phyloP scores from a whole-genome alignment of 2,888 invertebrate genomes.

The Luperina testacea region DNA sequence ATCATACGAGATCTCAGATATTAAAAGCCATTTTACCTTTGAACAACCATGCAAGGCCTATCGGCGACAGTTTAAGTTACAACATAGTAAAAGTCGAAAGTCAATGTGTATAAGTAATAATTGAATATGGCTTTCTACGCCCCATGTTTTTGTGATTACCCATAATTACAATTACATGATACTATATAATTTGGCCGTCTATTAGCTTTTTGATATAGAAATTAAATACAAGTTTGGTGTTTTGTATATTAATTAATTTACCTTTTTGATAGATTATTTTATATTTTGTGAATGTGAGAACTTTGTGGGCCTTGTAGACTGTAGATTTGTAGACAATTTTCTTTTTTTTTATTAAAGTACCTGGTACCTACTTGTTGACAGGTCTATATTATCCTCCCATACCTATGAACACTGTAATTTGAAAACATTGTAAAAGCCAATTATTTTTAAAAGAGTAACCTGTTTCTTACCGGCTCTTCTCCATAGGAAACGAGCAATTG shows the following conservation, averaged over 20 bases:
- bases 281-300: background rate
- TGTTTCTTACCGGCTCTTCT: background rate
- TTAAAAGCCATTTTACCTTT: background rate
- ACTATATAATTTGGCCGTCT: constrained; percentile 38
- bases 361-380: background rate
- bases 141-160: constrained; percentile 57
- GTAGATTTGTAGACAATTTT: background rate
- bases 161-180: constrained; percentile 52
- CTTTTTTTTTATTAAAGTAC: too few relatives aligned
- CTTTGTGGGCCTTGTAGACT: background rate
- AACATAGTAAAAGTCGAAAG: constrained; percentile 61
- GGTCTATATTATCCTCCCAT: too few relatives aligned
- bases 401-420: too few relatives aligned
- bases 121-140: constrained; percentile 62
- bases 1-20: background rate
- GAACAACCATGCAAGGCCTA: background rate
- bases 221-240: constrained; percentile 14
- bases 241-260: constrained; percentile 1
- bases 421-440: background rate
- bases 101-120: constrained; percentile 43
- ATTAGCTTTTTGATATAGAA: constrained; percentile 27
- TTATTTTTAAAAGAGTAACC: background rate
- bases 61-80: constrained; percentile 40
- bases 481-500: background rate
- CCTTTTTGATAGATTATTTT: background rate